Evolutionary conservation across 1,140 invertebrate genomes (phyloP).

Genomic region (Leptopilina boulardi): DNA sequence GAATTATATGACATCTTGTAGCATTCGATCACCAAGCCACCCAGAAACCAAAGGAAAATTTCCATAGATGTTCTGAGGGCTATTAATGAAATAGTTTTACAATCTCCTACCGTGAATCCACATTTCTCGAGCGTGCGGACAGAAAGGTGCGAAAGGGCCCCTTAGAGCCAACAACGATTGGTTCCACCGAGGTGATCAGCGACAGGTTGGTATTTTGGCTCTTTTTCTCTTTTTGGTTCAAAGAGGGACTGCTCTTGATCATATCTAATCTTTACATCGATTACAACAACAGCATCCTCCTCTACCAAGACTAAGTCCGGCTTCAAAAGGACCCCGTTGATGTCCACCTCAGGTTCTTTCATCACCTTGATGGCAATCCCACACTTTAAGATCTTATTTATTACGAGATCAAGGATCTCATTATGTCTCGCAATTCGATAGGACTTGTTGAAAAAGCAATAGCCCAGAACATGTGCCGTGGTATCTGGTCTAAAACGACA

Average conservation of each 20-base stretch:
- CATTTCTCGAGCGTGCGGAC: no score
- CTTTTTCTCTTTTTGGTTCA: neutral
- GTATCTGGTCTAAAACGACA: conserved; percentile 35
- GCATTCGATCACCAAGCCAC: no score
- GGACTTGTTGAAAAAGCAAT: neutral
- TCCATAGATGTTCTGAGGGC: neutral
- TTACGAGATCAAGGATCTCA: neutral
- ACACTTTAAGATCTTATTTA: neutral
- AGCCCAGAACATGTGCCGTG: neutral
- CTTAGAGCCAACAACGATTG: neutral
- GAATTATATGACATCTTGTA: no score
- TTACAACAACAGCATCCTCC: neutral
- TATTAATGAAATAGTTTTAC: neutral
- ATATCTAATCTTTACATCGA: neutral
- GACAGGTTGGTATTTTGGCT: neutral
- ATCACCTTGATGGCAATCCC: neutral
- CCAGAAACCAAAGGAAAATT: neutral
- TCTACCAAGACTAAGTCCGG: neutral
- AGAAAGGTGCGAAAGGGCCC: neutral
- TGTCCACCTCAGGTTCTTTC: neutral
- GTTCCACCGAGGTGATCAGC: neutral
- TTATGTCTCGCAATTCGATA: neutral
- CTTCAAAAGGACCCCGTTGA: neutral
- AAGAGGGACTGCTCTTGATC: neutral
- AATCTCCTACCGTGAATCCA: no score